These are phyloP conservation scores for pig (Sus scrofa) DNA, from an alignment of 2,113 vertebrate genomes.

Conservation along the genomic window T2T-Sscrofa CM000827.6:63533001-63533500, in stretches of 20 bases:
- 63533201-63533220: background rate
- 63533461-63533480: background rate
- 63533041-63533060: background rate
- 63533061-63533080: background rate
- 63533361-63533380: background rate
- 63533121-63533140: background rate
- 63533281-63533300: background rate
- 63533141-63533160: background rate
- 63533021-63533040: background rate
- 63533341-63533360: background rate
- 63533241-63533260: background rate
- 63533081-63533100: background rate
- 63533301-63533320: background rate
- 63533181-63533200: background rate
- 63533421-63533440: background rate
- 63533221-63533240: rapidly evolving
- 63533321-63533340: background rate
- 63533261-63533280: background rate
- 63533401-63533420: background rate
- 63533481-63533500: background rate
- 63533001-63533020: background rate
- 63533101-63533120: background rate
- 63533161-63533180: background rate
- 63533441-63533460: background rate
- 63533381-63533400: background rate